Evolutionary conservation across 2,113 vertebrate species (phyloP).

Genomic region (Leucoraja erinaceus): DNA sequence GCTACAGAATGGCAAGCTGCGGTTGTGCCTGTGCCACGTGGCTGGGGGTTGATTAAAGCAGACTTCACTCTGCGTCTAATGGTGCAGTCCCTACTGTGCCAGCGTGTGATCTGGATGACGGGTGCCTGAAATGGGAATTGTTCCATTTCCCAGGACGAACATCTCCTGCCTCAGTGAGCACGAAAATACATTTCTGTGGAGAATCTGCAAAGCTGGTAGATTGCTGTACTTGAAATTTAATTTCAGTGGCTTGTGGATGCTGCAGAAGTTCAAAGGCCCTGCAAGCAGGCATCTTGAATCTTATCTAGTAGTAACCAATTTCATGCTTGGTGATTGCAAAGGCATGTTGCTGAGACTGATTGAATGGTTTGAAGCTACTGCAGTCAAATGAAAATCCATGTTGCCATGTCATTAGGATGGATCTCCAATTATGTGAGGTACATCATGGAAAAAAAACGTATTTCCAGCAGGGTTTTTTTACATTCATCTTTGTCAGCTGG

Average conservation of each 20-base stretch:
- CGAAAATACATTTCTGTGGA: not conserved
- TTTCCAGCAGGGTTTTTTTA: not conserved
- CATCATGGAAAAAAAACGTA: not conserved
- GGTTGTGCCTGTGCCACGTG: not conserved
- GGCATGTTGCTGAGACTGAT: not conserved
- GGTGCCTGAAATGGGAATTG: not conserved
- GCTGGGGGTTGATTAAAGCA: not conserved
- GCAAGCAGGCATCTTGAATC: conserved; percentile 4
- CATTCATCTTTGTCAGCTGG: not conserved
- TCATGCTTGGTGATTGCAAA: not conserved
- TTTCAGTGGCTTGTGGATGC: not conserved
- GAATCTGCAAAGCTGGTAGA: not conserved
- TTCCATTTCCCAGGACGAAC: not conserved
- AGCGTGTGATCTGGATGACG: not conserved
- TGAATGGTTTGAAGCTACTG: not conserved
- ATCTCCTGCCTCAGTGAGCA: not conserved
- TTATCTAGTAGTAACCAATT: conserved; percentile 10
- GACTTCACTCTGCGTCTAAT: not conserved
- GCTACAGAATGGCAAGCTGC: not conserved
- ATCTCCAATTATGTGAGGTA: not conserved
- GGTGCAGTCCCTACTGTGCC: not conserved
- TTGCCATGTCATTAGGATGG: not conserved
- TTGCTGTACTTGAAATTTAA: conserved; percentile 14
- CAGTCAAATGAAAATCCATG: conserved; percentile 19
- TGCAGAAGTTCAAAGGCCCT: not conserved